phyloP scores from a whole-genome alignment of 2,113 vertebrate genomes.

The Regulus satrapa region DNA sequence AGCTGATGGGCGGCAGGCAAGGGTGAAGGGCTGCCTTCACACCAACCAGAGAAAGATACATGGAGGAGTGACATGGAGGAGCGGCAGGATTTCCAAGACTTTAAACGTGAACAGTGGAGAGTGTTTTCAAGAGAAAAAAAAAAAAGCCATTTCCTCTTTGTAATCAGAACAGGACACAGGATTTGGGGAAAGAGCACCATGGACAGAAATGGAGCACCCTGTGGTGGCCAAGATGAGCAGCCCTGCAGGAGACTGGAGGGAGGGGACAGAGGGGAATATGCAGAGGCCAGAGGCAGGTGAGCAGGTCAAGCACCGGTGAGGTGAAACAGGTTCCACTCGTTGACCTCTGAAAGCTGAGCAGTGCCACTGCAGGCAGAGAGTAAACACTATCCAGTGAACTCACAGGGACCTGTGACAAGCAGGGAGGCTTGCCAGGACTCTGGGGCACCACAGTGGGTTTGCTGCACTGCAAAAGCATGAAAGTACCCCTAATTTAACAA shows the following conservation, averaged over 20 bases:
- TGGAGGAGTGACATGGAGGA: not conserved
- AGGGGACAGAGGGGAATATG: not conserved
- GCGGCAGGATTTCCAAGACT: not conserved
- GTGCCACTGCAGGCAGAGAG: not conserved
- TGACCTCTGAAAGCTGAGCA: not conserved
- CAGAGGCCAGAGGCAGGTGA: not conserved
- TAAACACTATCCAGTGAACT: not conserved
- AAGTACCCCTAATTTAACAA: not conserved
- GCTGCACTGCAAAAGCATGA: not conserved
- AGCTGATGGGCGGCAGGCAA: not conserved
- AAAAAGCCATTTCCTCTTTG: not conserved
- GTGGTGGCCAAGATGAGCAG: accelerated
- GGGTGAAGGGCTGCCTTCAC: not conserved
- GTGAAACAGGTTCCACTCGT: not conserved
- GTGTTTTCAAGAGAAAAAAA: not conserved
- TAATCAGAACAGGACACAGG: too few relatives aligned
- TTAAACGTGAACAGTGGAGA: not conserved
- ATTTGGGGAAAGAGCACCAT: not conserved
- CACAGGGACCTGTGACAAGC: not conserved
- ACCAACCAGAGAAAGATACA: not conserved
- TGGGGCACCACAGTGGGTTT: accelerated
- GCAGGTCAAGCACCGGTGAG: not conserved
- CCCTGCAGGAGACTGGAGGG: not conserved
- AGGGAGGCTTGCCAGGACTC: not conserved
- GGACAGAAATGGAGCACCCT: not conserved